phyloP scores from a whole-genome alignment of 2,113 vertebrate species.

The Stigmatopora nigra region DNA sequence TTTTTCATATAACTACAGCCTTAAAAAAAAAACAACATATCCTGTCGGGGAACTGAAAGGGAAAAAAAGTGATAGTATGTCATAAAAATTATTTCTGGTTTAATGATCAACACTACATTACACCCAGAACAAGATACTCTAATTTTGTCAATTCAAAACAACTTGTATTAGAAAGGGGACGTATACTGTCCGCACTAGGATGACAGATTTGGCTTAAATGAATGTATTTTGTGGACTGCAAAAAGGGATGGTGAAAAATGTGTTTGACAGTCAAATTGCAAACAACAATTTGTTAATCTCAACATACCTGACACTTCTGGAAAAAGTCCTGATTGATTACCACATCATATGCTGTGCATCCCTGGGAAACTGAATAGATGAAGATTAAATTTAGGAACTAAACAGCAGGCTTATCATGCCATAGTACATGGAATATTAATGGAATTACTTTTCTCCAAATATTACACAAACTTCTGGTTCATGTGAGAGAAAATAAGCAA shows the following conservation, averaged over 20 bases:
- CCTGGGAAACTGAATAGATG: conserved; percentile 59
- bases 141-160: background rate
- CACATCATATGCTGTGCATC: conserved; percentile 81
- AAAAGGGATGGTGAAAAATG: too few species aligned
- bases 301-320: conserved; percentile 73
- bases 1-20: too few species aligned
- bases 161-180: background rate
- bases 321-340: conserved; percentile 81
- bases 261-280: too few species aligned
- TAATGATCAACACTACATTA: background rate
- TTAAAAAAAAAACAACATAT: too few species aligned
- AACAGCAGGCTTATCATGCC: background rate
- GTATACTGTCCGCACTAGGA: background rate
- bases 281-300: too few species aligned
- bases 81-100: too few species aligned
- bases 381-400: background rate
- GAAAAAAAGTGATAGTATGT: too few species aligned
- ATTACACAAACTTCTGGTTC: too few species aligned
- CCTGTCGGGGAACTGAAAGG: too few species aligned
- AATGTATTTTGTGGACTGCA: background rate
- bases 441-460: background rate
- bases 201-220: too few species aligned
- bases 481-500: too few species aligned
- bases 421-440: background rate
- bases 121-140: background rate